Conservation (phyloP, 2,113 vertebrate species). For the Anoura caudifer region DNA sequence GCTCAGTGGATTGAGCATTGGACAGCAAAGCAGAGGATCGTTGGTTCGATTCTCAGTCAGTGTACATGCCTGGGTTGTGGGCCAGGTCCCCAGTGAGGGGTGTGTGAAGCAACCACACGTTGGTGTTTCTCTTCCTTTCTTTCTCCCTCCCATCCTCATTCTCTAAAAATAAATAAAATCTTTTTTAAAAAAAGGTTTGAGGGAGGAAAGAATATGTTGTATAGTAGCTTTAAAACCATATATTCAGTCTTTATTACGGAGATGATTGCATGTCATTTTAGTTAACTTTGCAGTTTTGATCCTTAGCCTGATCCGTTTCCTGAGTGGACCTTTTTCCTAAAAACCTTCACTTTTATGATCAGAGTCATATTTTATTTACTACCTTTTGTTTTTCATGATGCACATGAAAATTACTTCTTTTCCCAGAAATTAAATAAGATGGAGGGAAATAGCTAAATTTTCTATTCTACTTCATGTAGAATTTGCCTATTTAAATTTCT, state of each 20-base stretch:
- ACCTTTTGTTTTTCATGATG: constrained; percentile 21
- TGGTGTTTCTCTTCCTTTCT: too few species aligned
- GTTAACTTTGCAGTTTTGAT: neutral
- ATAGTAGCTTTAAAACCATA: neutral
- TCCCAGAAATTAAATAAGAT: neutral
- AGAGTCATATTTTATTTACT: constrained; percentile 26
- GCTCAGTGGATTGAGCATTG: too few species aligned
- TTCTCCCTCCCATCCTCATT: too few species aligned
- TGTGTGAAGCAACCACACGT: too few species aligned
- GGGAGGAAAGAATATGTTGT: neutral
- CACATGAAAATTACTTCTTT: constrained; percentile 5
- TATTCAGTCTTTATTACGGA: neutral
- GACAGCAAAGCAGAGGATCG: too few species aligned
- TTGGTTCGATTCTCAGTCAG: too few species aligned
- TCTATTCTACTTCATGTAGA: constrained; percentile 2
- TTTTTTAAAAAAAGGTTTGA: neutral
- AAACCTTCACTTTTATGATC: neutral
- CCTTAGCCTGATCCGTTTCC: neutral
- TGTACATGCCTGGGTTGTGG: too few species aligned
- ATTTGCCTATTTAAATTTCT: neutral
- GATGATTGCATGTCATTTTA: neutral
- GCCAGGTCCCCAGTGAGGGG: too few species aligned
- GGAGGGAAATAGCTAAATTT: neutral
- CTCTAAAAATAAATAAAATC: too few species aligned
- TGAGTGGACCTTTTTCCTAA: neutral